A percentile compares a stretch with the other conserved stretches of the same genome.
Evolutionary conservation across 1,140 invertebrate species (phyloP).

Genomic region (Dufourea novaeangliae): DNA sequence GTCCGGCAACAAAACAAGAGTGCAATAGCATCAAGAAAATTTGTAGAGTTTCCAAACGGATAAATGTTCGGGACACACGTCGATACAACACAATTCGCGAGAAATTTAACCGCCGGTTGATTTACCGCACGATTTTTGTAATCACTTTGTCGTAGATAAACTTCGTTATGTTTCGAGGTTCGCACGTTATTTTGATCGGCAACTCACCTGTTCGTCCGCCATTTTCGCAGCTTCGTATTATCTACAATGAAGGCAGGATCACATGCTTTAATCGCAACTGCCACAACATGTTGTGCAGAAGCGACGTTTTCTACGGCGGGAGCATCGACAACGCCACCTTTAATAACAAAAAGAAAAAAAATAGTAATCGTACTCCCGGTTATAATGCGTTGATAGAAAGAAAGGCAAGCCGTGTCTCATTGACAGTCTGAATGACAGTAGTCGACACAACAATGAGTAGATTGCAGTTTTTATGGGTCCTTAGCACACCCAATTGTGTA

Average conservation of each 20-base stretch:
- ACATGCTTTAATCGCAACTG: slow-evolving; percentile 59
- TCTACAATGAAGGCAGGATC: slow-evolving; percentile 70
- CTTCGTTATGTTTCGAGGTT: slow-evolving; percentile 40
- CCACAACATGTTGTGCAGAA: slow-evolving; percentile 48
- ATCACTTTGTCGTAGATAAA: slow-evolving; percentile 42
- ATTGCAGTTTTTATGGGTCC: too few species aligned
- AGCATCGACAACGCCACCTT: slow-evolving; percentile 46
- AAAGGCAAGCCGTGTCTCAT: background rate
- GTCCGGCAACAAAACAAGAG: slow-evolving; percentile 53
- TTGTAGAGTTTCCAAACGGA: slow-evolving; percentile 12
- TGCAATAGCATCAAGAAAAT: slow-evolving; percentile 17
- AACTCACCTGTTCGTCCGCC: slow-evolving; percentile 85
- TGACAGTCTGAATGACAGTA: background rate
- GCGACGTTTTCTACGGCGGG: slow-evolving; percentile 31
- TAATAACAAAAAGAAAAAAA: slow-evolving; percentile 18
- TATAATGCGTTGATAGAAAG: background rate
- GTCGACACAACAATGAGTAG: too few species aligned
- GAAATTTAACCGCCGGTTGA: slow-evolving; percentile 36
- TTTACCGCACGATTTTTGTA: slow-evolving; percentile 24
- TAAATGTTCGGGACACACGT: slow-evolving; percentile 42
- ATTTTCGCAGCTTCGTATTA: slow-evolving; percentile 82
- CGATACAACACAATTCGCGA: slow-evolving; percentile 38
- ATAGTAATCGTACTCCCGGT: background rate
- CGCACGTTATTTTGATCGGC: slow-evolving; percentile 71
- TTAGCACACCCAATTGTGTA: too few species aligned